These are phyloP conservation scores for Ciconia nigra DNA, from an alignment of 2,797 vertebrate genomes.

Conservation along the genomic window DNA sequence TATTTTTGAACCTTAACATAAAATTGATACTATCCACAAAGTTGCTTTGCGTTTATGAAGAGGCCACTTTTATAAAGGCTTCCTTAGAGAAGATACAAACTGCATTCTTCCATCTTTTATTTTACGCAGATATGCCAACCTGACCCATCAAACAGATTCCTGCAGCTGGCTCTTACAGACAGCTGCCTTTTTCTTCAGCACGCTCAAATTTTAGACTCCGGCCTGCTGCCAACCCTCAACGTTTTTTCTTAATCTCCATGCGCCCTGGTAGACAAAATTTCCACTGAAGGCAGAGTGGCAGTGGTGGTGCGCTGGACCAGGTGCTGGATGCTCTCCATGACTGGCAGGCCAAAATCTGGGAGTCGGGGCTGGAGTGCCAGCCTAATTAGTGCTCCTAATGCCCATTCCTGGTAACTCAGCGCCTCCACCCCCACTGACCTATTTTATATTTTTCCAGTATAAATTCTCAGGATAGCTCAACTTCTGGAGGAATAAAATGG, in stretches of 20 bases:
- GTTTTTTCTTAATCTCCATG: slow-evolving; percentile 56
- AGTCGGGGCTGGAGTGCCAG: not conserved
- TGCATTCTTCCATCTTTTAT: not conserved
- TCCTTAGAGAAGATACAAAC: not conserved
- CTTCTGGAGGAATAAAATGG: not conserved
- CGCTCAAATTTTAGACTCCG: not conserved
- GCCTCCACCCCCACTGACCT: not conserved
- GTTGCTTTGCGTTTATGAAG: not conserved
- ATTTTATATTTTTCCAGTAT: slow-evolving; percentile 17
- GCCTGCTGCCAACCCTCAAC: slow-evolving; percentile 37
- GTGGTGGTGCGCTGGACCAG: not conserved
- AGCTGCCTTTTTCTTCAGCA: slow-evolving; percentile 37
- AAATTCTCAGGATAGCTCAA: not conserved
- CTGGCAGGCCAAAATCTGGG: not conserved
- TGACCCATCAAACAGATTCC: slow-evolving; percentile 9
- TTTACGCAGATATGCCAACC: not conserved
- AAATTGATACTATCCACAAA: not conserved
- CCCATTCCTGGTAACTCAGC: not conserved
- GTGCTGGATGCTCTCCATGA: not conserved
- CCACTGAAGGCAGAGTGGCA: slow-evolving; percentile 17
- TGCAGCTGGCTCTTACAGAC: slow-evolving; percentile 13
- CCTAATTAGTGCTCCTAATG: too few relatives aligned
- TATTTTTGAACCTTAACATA: slow-evolving; percentile 35
- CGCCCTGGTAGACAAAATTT: not conserved
- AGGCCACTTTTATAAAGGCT: not conserved